A percentile compares a stretch with the other conserved stretches of the same genome.
Evolutionary conservation across 2,888 invertebrate species (phyloP).

Genomic region (Nephrotoma appendiculata): DNA sequence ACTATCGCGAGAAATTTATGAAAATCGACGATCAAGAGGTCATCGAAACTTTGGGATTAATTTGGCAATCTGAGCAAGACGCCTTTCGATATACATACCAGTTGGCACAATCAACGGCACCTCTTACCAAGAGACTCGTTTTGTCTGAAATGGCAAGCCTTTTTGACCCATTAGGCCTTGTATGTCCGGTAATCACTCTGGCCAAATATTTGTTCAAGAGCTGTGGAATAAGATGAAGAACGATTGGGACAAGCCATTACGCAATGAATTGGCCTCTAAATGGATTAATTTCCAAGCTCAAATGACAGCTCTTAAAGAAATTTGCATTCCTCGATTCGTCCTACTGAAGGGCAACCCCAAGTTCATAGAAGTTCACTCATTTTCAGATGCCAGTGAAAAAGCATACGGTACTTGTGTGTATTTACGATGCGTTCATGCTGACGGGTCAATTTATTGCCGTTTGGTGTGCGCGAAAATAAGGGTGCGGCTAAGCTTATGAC

Average conservation of each 20-base stretch:
- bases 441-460: background rate
- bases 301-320: background rate
- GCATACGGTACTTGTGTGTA: too few relatives aligned
- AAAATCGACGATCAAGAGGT: too few relatives aligned
- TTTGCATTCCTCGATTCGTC: too few relatives aligned
- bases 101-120: too few relatives aligned
- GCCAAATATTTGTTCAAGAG: background rate
- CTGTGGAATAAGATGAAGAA: too few relatives aligned
- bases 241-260: too few relatives aligned
- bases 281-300: too few relatives aligned
- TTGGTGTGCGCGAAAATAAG: background rate
- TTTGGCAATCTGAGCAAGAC: too few relatives aligned
- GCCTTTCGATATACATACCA: too few relatives aligned
- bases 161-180: background rate
- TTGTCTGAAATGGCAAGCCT: background rate
- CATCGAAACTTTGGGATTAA: too few relatives aligned
- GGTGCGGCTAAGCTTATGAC: background rate
- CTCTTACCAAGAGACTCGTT: background rate
- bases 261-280: too few relatives aligned
- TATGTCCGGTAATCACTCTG: background rate
- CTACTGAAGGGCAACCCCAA: background rate
- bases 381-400: background rate
- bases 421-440: background rate
- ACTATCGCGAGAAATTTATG: background rate
- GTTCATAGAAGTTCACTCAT: background rate